phyloP scores from a whole-genome alignment of 1,140 invertebrate genomes.

The Drosophila paulistorum region DNA sequence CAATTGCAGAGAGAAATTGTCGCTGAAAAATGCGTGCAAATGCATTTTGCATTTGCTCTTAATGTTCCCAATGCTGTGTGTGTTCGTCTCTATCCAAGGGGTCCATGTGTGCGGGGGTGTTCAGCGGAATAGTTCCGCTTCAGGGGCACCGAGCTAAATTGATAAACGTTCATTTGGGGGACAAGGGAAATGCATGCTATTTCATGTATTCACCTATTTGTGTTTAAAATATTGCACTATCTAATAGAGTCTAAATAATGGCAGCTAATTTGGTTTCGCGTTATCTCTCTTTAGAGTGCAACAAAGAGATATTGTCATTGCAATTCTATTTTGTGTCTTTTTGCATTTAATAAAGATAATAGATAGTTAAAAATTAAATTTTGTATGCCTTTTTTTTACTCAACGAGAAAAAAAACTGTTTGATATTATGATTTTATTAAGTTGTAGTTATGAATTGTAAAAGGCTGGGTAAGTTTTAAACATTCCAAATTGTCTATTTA shows the following conservation, averaged over 20 bases:
- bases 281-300: too few relatives aligned
- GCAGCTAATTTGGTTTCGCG: neutral
- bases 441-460: too few relatives aligned
- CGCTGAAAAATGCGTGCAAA: conserved; percentile 49
- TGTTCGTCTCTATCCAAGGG: neutral
- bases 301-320: too few relatives aligned
- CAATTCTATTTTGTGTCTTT: too few relatives aligned
- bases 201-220: neutral
- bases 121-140: conserved; percentile 1
- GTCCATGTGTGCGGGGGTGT: neutral
- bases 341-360: too few relatives aligned
- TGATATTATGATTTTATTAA: too few relatives aligned
- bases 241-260: neutral
- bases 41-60: conserved; percentile 19
- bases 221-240: neutral
- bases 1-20: conserved; percentile 33
- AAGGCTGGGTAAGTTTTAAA: too few relatives aligned
- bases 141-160: conserved; percentile 1
- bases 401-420: too few relatives aligned
- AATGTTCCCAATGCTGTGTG: neutral
- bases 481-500: too few relatives aligned
- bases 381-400: too few relatives aligned
- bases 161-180: neutral
- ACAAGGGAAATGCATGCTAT: neutral
- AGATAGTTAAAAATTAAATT: too few relatives aligned